Evolutionary conservation across 2,113 vertebrate genomes (phyloP).

Genomic region (Phalacrocorax carbo): DNA sequence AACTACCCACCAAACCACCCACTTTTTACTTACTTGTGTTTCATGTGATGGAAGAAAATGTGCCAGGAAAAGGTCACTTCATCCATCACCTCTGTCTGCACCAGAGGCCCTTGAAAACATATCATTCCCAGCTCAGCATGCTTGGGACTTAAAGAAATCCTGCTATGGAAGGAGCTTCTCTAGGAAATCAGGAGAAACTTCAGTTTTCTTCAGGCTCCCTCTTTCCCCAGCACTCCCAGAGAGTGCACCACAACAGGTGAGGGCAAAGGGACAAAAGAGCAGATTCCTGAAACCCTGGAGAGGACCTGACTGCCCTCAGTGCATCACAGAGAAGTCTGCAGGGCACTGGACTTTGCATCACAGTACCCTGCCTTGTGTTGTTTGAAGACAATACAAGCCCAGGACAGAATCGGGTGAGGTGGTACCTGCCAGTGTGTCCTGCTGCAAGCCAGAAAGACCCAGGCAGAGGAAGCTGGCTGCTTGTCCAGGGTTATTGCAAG

Average conservation of each 20-base stretch:
- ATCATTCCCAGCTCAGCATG: neutral
- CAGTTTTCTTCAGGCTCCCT: neutral
- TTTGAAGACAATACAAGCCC: rapidly evolving
- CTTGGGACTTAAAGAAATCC: neutral
- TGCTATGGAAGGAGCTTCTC: neutral
- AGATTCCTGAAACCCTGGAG: neutral
- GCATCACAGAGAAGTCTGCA: neutral
- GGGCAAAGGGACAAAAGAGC: neutral
- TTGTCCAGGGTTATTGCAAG: neutral
- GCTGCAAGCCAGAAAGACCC: neutral
- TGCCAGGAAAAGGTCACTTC: neutral
- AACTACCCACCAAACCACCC: neutral
- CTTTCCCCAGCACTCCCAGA: neutral
- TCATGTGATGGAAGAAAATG: neutral
- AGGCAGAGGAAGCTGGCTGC: neutral
- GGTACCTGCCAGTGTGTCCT: neutral
- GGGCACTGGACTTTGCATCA: rapidly evolving
- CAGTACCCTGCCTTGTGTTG: neutral
- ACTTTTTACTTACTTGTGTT: neutral
- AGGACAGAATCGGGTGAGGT: neutral
- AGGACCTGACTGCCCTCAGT: neutral
- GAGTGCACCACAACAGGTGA: neutral
- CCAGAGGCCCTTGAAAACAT: neutral
- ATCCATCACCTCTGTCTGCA: neutral
- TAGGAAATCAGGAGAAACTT: neutral